Percentiles rank a stretch among this genome's conserved stretches.
phyloP scores from a whole-genome alignment of 2,113 vertebrate genomes.

The Pyrgilauda ruficollis region DNA sequence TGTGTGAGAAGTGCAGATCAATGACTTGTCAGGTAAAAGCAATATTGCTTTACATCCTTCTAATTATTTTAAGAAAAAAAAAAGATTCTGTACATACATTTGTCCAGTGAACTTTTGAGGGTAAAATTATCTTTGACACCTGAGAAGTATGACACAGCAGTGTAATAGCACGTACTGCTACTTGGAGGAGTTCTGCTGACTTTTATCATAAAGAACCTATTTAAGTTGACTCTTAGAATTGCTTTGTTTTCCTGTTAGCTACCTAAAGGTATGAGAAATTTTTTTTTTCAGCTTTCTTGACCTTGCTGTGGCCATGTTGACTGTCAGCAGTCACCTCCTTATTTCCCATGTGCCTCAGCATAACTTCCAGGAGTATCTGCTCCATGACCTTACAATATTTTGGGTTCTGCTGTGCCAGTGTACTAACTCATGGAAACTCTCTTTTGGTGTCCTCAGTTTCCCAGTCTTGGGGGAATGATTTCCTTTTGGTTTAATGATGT shows the following conservation, averaged over 20 bases:
- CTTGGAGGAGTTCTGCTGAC: neutral
- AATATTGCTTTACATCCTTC: neutral
- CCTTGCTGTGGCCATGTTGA: neutral
- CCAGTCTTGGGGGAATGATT: neutral
- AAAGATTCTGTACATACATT: neutral
- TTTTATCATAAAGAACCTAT: neutral
- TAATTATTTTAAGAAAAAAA: neutral
- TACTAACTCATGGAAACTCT: neutral
- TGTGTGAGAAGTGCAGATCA: neutral
- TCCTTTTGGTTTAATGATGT: neutral
- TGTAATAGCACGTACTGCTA: neutral
- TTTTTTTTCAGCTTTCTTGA: neutral
- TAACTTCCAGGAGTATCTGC: neutral
- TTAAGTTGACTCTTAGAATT: neutral
- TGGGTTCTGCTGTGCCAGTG: neutral
- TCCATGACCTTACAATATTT: neutral
- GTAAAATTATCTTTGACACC: neutral
- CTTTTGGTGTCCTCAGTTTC: neutral
- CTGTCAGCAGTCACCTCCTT: neutral
- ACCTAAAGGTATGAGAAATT: neutral
- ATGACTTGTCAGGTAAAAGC: neutral
- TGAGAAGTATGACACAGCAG: neutral
- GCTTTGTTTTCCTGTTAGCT: neutral
- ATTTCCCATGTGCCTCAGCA: neutral
- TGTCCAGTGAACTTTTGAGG: neutral